Percentiles rank a stretch among this genome's conserved stretches.
These are phyloP conservation scores for Scaptomyza cyrtandrae DNA, from an alignment of 2,888 invertebrate species.

Conservation along the genomic window DNA sequence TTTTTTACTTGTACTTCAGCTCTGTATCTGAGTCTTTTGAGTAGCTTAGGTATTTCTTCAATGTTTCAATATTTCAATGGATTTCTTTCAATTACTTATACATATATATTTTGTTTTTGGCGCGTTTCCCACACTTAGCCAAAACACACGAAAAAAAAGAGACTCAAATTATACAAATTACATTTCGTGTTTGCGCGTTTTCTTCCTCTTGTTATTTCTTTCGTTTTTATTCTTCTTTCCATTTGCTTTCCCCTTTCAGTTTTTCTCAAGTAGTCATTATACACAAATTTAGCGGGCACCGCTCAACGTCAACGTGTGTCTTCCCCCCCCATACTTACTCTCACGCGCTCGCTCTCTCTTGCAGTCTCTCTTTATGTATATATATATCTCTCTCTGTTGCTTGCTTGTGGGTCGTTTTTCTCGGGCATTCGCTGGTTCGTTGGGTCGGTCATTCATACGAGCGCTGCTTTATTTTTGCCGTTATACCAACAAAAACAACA, in stretches of 20 bases:
- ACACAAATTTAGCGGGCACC: constrained; percentile 67
- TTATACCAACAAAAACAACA: constrained; percentile 45
- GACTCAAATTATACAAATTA: constrained; percentile 78
- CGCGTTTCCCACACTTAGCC: constrained; percentile 70
- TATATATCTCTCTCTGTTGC: constrained; percentile 1
- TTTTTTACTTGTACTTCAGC: no score
- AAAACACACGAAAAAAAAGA: constrained; percentile 29
- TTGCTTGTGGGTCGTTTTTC: constrained; percentile 33
- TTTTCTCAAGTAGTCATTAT: constrained; percentile 80
- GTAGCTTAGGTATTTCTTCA: not conserved
- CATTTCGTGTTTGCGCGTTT: constrained; percentile 73
- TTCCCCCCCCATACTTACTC: constrained; percentile 18
- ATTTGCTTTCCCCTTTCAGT: constrained; percentile 40
- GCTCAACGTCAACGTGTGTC: constrained; percentile 67
- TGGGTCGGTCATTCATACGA: constrained; percentile 65
- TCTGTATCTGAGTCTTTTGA: constrained; percentile 3
- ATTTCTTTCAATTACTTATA: no score
- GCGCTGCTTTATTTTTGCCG: constrained; percentile 67
- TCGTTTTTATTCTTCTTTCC: constrained; percentile 14
- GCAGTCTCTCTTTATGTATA: not conserved
- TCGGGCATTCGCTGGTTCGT: constrained; percentile 42
- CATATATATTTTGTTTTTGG: constrained; percentile 57
- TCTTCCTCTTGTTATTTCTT: constrained; percentile 27
- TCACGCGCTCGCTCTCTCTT: constrained; percentile 10
- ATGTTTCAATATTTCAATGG: no score